phyloP scores from a whole-genome alignment of 2,113 vertebrate species.

The Sorex fumeus region DNA sequence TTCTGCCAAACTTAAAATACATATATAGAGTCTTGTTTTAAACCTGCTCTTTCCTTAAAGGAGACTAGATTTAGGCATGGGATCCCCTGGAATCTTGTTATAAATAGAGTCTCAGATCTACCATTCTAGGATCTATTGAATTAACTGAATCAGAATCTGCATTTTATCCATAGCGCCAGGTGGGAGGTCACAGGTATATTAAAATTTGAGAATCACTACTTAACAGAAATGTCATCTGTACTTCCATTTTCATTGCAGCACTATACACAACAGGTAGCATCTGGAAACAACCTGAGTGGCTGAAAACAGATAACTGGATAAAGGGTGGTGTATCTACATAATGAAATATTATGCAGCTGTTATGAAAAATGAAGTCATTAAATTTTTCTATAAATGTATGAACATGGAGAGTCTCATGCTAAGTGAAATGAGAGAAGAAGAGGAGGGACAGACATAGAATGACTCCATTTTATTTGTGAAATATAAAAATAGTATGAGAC shows the following conservation, averaged over 20 bases:
- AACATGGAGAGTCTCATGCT: no score
- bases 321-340: no score
- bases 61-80: background rate
- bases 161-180: slow-evolving; percentile 42
- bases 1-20: slow-evolving; percentile 53
- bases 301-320: no score
- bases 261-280: no score
- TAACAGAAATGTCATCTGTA: background rate
- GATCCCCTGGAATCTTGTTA: background rate
- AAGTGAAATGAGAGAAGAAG: no score
- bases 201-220: slow-evolving; percentile 33
- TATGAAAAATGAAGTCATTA: no score
- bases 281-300: no score
- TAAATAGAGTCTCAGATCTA: slow-evolving; percentile 26
- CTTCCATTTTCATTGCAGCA: background rate
- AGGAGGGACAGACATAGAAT: no score
- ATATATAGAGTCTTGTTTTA: slow-evolving; percentile 47
- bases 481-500: no score
- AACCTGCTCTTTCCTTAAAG: background rate
- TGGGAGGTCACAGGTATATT: background rate
- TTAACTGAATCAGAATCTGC: slow-evolving; percentile 44
- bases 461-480: no score
- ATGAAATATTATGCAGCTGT: no score
- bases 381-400: no score
- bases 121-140: background rate